Evolutionary conservation across 2,888 invertebrate genomes (phyloP), one percentile per base, ranked within the genome.

Genomic region (Oeneis ivallda): DNA sequence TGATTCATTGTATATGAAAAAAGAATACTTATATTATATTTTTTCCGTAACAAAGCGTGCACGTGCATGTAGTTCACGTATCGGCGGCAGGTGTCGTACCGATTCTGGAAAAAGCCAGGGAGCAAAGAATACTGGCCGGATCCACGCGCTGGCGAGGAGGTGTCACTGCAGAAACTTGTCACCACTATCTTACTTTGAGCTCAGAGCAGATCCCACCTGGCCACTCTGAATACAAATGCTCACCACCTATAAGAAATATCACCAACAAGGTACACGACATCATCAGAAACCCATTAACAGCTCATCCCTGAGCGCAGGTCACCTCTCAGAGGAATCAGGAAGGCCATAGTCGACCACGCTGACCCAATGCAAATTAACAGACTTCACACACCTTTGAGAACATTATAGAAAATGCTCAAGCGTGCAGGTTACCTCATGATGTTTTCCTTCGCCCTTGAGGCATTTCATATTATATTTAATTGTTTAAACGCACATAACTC

Each of bases 91-190:
- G 92, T 13, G 93, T 94, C 1, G 80, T 95, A 37, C 92, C 93
- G 0, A 74, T 94, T 34, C 84, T 96, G 50, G 84, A 87, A 50
- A 79, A 89, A 60, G 93, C 93, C 0, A 93, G 94, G 65, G 74
- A 75, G 67, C 74, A 70, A 72, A 85, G 76, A 81, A 86, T 66
- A 78, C 87, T 61, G 76, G 85, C 66, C 71, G 95, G 95, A 50
- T 93, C 94, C 72, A 82, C 76, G 37, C 83, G 79, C 1, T 91
- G 90, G 76, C 93, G 93, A 3, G 92, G 88, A 0, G 93, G 92
- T 0, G 84, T 96, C 66, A 94, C 95, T 0, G 94, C 94, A 0
- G 96, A 96, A 82, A 96, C 96, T 1, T 96, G 96, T 79, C 94
- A 95, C 71, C 96, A 96, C 79, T 96, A 96, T 79, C 85, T 96